These are phyloP conservation scores for Probaryconus sp. DNA, from an alignment of 1,140 invertebrate genomes.

Conservation along the genomic window DNA sequence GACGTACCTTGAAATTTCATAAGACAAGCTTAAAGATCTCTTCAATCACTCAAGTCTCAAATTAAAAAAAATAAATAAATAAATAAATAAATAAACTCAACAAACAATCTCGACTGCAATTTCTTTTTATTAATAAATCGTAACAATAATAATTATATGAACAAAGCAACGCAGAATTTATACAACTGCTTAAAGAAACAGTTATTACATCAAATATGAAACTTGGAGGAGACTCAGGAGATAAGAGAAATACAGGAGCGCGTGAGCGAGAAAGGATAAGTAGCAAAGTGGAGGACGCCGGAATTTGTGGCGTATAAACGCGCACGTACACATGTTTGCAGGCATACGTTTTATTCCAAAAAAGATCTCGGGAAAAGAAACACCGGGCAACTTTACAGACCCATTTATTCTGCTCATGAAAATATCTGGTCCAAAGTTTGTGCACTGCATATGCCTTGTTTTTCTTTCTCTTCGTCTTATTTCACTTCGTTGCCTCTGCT, in stretches of 20 bases:
- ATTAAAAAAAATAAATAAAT: too few species aligned
- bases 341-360: conserved; percentile 28
- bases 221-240: not conserved
- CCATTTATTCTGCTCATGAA: conserved; percentile 46
- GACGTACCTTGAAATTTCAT: too few species aligned
- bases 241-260: conserved; percentile 2
- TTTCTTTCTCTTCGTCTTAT: conserved; percentile 1
- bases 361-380: conserved; percentile 29
- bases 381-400: conserved; percentile 47
- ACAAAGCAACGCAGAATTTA: too few species aligned
- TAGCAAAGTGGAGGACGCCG: conserved; percentile 7
- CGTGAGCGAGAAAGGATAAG: not conserved
- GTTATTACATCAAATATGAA: not conserved
- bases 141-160: too few species aligned
- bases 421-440: conserved; percentile 40
- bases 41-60: too few species aligned
- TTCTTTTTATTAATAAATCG: too few species aligned
- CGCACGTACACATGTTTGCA: not conserved
- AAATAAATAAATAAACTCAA: too few species aligned
- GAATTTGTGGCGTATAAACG: conserved; percentile 6
- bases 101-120: too few species aligned
- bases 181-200: too few species aligned
- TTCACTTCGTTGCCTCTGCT: conserved; percentile 12
- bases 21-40: too few species aligned
- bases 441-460: conserved; percentile 27